Percentiles rank a stretch among this genome's conserved stretches.
phyloP scores from a whole-genome alignment of 2,797 vertebrate genomes.

The Mastacembelus armatus region DNA sequence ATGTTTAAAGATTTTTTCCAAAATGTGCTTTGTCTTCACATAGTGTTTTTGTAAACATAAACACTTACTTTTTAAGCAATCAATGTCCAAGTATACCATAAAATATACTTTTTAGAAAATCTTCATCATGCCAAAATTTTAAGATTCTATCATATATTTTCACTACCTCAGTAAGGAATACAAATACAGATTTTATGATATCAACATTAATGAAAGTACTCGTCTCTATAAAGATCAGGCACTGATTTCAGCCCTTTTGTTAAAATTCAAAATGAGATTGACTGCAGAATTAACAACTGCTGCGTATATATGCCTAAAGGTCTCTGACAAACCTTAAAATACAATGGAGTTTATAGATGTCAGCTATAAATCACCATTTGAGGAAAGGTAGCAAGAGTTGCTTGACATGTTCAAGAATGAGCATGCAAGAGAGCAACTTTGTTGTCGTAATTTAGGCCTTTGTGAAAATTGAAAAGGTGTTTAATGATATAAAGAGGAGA shows the following conservation, averaged over 20 bases:
- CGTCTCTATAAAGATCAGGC: constrained; percentile 55
- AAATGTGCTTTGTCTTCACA: constrained; percentile 48
- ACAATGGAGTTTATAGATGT: constrained; percentile 38
- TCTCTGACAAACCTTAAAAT: constrained; percentile 56
- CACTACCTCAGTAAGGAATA: constrained; percentile 53
- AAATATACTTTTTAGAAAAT: constrained; percentile 64
- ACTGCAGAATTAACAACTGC: constrained; percentile 39
- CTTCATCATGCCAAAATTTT: constrained; percentile 67
- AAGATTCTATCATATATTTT: constrained; percentile 51
- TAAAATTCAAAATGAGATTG: constrained; percentile 71
- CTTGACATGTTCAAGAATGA: constrained; percentile 54
- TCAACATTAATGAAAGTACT: constrained; percentile 51
- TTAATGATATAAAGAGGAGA: constrained; percentile 52
- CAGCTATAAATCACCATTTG: constrained; percentile 38
- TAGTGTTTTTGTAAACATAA: constrained; percentile 67
- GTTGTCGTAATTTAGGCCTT: constrained; percentile 66
- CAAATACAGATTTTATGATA: constrained; percentile 53
- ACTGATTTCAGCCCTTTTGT: constrained; percentile 69
- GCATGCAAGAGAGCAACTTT: constrained; percentile 66
- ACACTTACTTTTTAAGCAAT: constrained; percentile 69
- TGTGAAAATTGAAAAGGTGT: constrained; percentile 30
- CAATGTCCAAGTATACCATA: constrained; percentile 70
- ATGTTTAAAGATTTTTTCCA: constrained; percentile 44
- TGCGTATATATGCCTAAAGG: constrained; percentile 52
- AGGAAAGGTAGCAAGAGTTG: constrained; percentile 24